Evolutionary conservation across 2,797 vertebrate species (phyloP).

Genomic region (Lateolabrax maculatus): DNA sequence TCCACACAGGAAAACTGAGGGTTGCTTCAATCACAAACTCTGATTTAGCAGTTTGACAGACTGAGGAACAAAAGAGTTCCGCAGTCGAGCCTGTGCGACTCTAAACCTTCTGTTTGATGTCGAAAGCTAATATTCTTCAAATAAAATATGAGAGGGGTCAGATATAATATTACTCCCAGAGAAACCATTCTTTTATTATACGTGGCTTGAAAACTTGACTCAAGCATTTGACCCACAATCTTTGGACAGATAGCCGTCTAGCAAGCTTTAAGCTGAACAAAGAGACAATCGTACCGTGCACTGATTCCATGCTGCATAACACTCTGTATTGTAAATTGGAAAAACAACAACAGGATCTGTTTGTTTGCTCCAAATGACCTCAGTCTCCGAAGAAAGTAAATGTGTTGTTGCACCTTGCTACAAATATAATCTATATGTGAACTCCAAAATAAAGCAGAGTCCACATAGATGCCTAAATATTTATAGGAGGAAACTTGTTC

Average conservation of each 20-base stretch:
- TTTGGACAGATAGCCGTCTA: background rate
- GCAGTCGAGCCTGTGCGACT: no score
- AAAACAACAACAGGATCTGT: no score
- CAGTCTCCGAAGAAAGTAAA: background rate
- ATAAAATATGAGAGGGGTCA: no score
- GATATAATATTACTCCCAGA: no score
- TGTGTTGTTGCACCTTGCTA: background rate
- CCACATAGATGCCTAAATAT: background rate
- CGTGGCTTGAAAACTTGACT: background rate
- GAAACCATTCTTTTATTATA: background rate
- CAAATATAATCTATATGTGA: background rate
- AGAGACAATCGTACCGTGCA: no score
- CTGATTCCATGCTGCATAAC: no score
- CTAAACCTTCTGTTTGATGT: no score
- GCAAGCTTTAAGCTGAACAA: background rate
- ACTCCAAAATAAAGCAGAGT: background rate
- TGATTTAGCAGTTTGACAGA: no score
- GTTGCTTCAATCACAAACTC: no score
- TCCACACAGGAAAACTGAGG: no score
- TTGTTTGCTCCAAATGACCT: constrained; percentile 2
- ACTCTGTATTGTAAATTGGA: background rate
- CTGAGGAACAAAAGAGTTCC: no score
- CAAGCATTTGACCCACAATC: background rate
- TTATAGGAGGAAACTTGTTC: background rate
- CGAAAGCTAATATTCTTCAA: no score